phyloP scores from a whole-genome alignment of 2,113 vertebrate species.

The Eretmochelys imbricata region DNA sequence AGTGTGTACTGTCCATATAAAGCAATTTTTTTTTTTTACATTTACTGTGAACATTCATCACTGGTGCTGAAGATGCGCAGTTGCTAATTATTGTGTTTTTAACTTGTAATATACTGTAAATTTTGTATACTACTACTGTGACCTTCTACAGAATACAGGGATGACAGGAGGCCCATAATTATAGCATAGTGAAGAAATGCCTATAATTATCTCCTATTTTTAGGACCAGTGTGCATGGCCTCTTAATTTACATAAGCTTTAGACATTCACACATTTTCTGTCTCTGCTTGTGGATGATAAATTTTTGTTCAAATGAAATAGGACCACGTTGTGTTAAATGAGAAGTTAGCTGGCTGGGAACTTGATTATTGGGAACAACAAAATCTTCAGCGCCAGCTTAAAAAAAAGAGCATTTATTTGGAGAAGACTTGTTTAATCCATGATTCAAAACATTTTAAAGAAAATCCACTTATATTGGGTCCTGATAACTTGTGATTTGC shows the following conservation, averaged over 20 bases:
- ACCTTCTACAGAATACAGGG: slow-evolving; percentile 81
- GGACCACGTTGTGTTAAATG: slow-evolving; percentile 73
- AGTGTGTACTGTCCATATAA: slow-evolving; percentile 84
- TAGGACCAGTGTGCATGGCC: slow-evolving; percentile 77
- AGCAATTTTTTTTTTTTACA: slow-evolving; percentile 71
- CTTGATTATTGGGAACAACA: slow-evolving; percentile 76
- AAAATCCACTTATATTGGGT: slow-evolving; percentile 52
- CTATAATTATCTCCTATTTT: slow-evolving; percentile 88
- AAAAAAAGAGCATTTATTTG: slow-evolving; percentile 77
- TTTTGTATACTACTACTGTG: slow-evolving; percentile 81
- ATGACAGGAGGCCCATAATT: slow-evolving; percentile 83
- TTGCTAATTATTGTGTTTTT: slow-evolving; percentile 87
- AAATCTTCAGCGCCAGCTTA: slow-evolving; percentile 66
- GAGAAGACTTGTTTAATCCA: slow-evolving; percentile 77
- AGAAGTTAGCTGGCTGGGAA: slow-evolving; percentile 78
- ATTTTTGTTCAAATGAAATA: slow-evolving; percentile 83
- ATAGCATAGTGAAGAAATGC: slow-evolving; percentile 79
- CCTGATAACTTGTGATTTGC: slow-evolving; percentile 72
- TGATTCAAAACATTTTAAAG: slow-evolving; percentile 67
- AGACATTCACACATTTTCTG: slow-evolving; percentile 86
- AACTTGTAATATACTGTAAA: slow-evolving; percentile 86
- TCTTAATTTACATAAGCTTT: slow-evolving; percentile 88
- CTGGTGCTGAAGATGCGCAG: slow-evolving; percentile 74
- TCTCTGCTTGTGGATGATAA: slow-evolving; percentile 81
- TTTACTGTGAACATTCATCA: slow-evolving; percentile 87